phyloP scores from a whole-genome alignment of 2,797 vertebrate species.

The Syncerus caffer region DNA sequence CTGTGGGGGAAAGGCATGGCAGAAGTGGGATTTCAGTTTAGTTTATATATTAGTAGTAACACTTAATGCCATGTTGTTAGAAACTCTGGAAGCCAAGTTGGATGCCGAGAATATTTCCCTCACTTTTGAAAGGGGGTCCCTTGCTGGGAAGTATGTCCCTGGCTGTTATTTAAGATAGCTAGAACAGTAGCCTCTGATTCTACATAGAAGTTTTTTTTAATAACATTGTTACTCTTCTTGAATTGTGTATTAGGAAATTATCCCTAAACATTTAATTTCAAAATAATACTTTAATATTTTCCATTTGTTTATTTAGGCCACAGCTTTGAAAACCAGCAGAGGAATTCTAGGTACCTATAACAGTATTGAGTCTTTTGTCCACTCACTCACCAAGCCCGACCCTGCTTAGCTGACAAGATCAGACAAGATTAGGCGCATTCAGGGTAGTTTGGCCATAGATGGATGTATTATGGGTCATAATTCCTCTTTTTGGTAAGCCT shows the following conservation, averaged over 20 bases:
- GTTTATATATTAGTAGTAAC: background rate
- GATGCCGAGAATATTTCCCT: background rate
- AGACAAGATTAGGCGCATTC: background rate
- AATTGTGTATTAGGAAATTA: background rate
- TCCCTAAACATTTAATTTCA: constrained; percentile 14
- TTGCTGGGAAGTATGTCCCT: background rate
- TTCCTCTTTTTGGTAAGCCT: background rate
- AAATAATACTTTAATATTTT: constrained; percentile 35
- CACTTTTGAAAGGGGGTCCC: background rate
- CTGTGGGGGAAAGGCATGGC: background rate
- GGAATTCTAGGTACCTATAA: background rate
- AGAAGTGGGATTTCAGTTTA: background rate
- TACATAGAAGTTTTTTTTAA: background rate
- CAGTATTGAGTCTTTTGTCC: background rate
- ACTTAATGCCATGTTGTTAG: background rate
- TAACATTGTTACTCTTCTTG: background rate
- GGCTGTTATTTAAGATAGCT: background rate
- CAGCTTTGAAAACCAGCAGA: constrained; percentile 34
- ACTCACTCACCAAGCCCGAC: background rate
- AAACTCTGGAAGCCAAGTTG: background rate
- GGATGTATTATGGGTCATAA: background rate
- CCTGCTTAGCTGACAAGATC: background rate
- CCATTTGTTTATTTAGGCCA: background rate
- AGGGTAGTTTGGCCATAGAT: background rate
- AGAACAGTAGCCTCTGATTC: background rate